Base-by-base conservation (phyloP, 2,113 vertebrate species). In the Motacilla alba region DNA sequence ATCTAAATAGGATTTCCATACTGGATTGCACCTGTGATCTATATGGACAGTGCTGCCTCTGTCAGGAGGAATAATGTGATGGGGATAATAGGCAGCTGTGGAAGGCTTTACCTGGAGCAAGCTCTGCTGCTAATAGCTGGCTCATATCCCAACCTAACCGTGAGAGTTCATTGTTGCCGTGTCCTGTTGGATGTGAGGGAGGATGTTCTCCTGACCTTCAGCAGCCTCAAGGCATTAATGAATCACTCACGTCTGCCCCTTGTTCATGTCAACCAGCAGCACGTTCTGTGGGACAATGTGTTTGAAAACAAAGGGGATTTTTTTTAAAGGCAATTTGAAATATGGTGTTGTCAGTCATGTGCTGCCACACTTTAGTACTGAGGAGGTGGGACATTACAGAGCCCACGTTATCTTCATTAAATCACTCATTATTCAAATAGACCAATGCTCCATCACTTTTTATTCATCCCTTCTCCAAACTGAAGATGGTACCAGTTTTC, bases 171-270 rank as follows among this genome's bases (percentile, higher is more conserved):
- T 11, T 41, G 69, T 21, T 44, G 9, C 78, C 53, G 5, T 30
- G 78, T 68, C 66, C 46, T 35, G 1, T 4, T 78, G 87, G 73
- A 39, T 41, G 72, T 10, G 24, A 76, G 56, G 3, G n/a, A 82
- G 55, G 63, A 83, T 93, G 81, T 88, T 90, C 82, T 93, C 21
- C 68, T 77, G 90, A 91, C 90, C 84, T 90, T 77, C 84, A 35
- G 24, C 82, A n/a, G 33, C 63, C 59, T 55, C 33, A 1, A 4
- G 20, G 50, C 26, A 1, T 88, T 63, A 47, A 70, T 56, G 75
- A 55, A 31, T 77, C 24, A 8, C 67, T 39, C 41, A 43, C 64
- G 43, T 21, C 56, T 43, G 52, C 60, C 21, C 35, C 15, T 24
- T 15, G 41, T 11, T 62, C 11, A 0, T 19, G 28, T 43, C 27